These are phyloP conservation scores for Mesaphorura yosii DNA, from an alignment of 1,140 invertebrate genomes.

Conservation along the genomic window DNA sequence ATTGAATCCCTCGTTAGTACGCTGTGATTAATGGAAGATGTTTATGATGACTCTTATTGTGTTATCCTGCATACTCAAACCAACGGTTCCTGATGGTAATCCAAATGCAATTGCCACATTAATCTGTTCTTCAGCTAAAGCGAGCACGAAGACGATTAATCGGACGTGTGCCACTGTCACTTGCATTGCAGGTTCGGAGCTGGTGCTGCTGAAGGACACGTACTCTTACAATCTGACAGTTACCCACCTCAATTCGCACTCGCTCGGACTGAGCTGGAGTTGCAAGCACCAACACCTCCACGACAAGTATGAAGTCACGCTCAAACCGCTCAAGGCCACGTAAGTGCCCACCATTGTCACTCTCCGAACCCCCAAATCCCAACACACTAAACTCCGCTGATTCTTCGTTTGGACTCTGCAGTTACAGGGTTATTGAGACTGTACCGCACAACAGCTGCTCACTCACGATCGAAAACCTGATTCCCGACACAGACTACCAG, in stretches of 20 bases:
- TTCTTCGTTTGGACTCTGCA: slow-evolving; percentile 2
- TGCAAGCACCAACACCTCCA: slow-evolving; percentile 15
- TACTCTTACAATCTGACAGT: slow-evolving; percentile 30
- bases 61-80: no score
- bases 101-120: no score
- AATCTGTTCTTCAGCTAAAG: no score
- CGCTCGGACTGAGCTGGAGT: slow-evolving; percentile 25
- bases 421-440: slow-evolving; percentile 29
- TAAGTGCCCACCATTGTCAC: slow-evolving; percentile 2
- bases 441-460: slow-evolving; percentile 26
- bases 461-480: slow-evolving; percentile 42
- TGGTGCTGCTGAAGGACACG: no score
- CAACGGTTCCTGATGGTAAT: no score
- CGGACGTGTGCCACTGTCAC: no score
- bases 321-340: slow-evolving; percentile 21
- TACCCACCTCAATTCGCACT: slow-evolving; percentile 17
- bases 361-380: neutral
- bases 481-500: slow-evolving; percentile 74
- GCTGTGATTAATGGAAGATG: no score
- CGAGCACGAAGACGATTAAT: no score
- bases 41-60: no score
- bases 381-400: neutral
- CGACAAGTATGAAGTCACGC: slow-evolving; percentile 29
- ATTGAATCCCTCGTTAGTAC: no score
- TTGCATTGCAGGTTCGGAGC: no score